Evolutionary conservation across 2,888 invertebrate genomes (phyloP).

Genomic region (Scaptomyza polygonia): DNA sequence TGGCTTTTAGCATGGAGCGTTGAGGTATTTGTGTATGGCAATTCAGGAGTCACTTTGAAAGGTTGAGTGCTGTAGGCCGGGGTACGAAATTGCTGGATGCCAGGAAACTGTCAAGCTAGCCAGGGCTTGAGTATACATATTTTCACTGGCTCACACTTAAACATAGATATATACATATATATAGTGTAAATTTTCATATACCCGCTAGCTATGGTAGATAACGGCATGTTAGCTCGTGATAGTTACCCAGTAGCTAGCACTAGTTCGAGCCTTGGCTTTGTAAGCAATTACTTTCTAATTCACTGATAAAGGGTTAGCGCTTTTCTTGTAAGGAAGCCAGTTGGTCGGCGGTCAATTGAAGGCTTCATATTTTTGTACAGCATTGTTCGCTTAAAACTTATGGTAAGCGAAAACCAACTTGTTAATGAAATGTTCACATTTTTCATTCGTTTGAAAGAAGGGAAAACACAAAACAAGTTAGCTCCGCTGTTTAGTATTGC

Average conservation of each 20-base stretch:
- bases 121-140: conserved; percentile 68
- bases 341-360: no score
- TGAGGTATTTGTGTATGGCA: conserved; percentile 46
- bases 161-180: not conserved
- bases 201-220: not conserved
- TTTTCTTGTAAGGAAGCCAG: no score
- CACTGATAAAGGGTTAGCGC: no score
- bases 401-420: no score
- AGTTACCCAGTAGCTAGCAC: not conserved
- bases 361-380: no score
- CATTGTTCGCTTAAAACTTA: no score
- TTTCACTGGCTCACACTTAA: conserved; percentile 18
- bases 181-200: not conserved
- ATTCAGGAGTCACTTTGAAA: conserved; percentile 70
- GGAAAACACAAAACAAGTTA: no score
- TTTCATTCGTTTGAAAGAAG: no score
- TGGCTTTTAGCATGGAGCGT: conserved; percentile 28
- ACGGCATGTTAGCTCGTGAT: not conserved
- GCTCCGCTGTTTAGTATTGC: no score
- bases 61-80: conserved; percentile 13
- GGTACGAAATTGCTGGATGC: conserved; percentile 28
- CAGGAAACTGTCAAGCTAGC: conserved; percentile 69
- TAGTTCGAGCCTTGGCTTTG: not conserved
- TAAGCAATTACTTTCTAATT: no score
- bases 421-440: no score